Evolutionary conservation across 2,797 vertebrate genomes (phyloP).

Genomic region (Mormyrops boulengeri): DNA sequence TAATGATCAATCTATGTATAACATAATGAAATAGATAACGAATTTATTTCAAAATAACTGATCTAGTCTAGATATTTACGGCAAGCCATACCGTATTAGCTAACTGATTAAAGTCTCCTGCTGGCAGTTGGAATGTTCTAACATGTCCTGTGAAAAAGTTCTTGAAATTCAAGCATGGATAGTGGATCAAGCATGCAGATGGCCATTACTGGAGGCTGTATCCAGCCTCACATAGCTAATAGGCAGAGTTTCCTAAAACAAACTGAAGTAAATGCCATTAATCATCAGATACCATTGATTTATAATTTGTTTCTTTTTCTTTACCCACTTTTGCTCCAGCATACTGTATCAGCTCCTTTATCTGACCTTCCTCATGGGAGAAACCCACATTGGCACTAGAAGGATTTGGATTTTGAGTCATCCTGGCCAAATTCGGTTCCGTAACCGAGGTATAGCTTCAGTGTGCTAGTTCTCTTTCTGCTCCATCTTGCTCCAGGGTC

Average conservation of each 20-base stretch:
- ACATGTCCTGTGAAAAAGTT: background rate
- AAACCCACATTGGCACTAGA: background rate
- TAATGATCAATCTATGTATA: background rate
- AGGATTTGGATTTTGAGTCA: background rate
- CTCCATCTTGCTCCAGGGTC: background rate
- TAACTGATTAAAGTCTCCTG: background rate
- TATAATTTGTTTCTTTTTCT: background rate
- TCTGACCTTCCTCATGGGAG: background rate
- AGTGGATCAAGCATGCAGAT: background rate
- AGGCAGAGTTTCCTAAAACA: background rate
- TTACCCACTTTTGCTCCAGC: background rate
- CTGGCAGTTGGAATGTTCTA: constrained; percentile 9
- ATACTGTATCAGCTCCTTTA: background rate
- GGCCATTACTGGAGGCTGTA: background rate
- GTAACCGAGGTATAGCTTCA: background rate
- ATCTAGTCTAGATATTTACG: background rate
- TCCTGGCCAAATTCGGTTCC: background rate
- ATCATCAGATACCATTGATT: background rate
- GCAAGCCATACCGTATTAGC: background rate
- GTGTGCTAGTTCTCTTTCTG: background rate
- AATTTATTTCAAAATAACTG: background rate
- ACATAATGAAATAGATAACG: background rate
- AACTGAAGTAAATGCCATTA: background rate
- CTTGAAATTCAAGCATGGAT: background rate
- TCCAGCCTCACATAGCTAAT: background rate